These are phyloP conservation scores for Eremophila alpestris DNA, from an alignment of 2,797 vertebrate genomes.

Conservation along the genomic window DNA sequence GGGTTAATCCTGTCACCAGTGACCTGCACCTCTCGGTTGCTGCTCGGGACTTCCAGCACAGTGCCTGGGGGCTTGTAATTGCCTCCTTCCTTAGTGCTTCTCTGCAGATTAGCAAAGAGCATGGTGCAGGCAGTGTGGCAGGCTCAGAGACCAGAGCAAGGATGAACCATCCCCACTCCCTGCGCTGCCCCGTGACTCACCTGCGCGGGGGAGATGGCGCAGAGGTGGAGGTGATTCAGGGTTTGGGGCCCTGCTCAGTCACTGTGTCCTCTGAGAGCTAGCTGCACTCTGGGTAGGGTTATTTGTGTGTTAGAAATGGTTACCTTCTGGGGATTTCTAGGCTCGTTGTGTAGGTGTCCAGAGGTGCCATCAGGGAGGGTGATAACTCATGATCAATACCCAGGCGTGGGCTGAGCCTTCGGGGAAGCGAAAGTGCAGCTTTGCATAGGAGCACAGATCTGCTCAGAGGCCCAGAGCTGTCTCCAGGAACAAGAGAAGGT, in stretches of 20 bases:
- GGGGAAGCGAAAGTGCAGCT: neutral
- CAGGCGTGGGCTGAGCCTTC: neutral
- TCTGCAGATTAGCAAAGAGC: neutral
- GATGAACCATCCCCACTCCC: neutral
- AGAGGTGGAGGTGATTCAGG: neutral
- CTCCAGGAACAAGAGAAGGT: neutral
- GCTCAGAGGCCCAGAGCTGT: neutral
- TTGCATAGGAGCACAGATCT: neutral
- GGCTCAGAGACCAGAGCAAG: neutral
- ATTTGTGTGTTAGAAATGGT: neutral
- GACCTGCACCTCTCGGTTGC: neutral
- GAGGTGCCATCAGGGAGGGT: neutral
- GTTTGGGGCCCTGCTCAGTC: neutral
- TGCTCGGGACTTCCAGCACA: constrained; percentile 40
- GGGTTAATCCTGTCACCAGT: neutral
- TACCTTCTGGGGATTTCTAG: neutral
- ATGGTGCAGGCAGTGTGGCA: neutral
- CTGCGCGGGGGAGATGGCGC: fast-evolving
- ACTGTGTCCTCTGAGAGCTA: neutral
- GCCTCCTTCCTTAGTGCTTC: neutral
- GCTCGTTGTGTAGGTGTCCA: neutral
- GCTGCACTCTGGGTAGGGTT: neutral
- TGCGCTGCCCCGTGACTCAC: neutral
- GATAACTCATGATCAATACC: neutral
- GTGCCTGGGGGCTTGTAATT: neutral